Base-by-base conservation (phyloP, 2,888 invertebrate species). In the Choristoneura rosaceana region DNA sequence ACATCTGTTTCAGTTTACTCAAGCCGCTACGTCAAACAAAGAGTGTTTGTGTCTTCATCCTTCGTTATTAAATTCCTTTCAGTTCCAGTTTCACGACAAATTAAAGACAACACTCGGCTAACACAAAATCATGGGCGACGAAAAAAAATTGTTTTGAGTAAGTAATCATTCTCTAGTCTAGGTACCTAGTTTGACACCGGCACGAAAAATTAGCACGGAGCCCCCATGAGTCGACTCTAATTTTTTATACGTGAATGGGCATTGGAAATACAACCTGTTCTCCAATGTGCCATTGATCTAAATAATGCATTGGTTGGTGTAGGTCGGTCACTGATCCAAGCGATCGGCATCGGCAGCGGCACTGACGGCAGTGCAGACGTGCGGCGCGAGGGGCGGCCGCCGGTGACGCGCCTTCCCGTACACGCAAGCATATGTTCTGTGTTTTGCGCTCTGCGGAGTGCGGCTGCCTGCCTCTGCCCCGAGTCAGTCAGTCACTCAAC, bases 201-300 rank as follows among this genome's bases (percentile, higher is more conserved):
- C n/a, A 47, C 47, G 14, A 17, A 52, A 17, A 52, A 25, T 25
- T 12, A 55, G 55, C 55, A 9, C 17, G 17, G 17, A 55, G 10
- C 25, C 4, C 12, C 7, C 25, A n/a, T 12, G 12, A 12, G 10
- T 55, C 17, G n/a, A 12, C 38, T 43, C 9, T 2, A 41, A 63
- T 59, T 71, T 25, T 71, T 74, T 70, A 76, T 71, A 64, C 74
- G 81, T 79, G 82, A 84, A 84, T 82, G 81, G 81, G 82, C 78
- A 79, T 81, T 81, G 80, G 80, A 84, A 79, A 76, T 80, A 78
- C 79, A 81, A 82, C 82, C 79, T 79, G 84, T 82, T 80, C 74
- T 76, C 76, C 78, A 79, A 79, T 79, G 79, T 81, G 81, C 82
- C 82, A 81, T 83, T 82, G 82, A 85, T 82, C 82, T 80, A 74